Conservation (phyloP, 2,888 invertebrate species). For the Empis stercorea region DNA sequence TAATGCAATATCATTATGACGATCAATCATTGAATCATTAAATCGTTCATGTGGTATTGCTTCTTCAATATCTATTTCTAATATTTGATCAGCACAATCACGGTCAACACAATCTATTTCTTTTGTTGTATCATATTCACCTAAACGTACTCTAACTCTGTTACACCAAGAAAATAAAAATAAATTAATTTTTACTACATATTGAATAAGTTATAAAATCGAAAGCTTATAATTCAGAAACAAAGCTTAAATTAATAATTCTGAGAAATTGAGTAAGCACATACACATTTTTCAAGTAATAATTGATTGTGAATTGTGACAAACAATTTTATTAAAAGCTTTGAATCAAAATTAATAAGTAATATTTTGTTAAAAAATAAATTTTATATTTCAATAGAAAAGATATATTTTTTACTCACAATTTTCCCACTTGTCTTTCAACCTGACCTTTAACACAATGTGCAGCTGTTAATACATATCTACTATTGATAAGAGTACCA, state of each 20-base stretch:
- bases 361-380: neutral
- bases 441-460: constrained; percentile 47
- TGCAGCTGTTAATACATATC: constrained; percentile 48
- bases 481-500: constrained; percentile 53
- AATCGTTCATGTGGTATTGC: constrained; percentile 52
- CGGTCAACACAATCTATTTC: constrained; percentile 35
- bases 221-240: neutral
- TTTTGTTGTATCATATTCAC: constrained; percentile 28
- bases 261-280: too few species aligned
- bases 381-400: neutral
- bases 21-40: constrained; percentile 40
- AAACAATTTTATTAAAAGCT: neutral
- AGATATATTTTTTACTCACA: constrained; percentile 37
- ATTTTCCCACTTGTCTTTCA: constrained; percentile 36
- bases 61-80: constrained; percentile 48
- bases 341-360: neutral
- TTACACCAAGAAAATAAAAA: neutral
- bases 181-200: neutral
- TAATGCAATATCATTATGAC: constrained; percentile 58
- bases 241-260: too few species aligned
- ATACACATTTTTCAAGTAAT: too few species aligned
- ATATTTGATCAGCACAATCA: constrained; percentile 45
- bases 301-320: too few species aligned
- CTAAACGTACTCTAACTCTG: constrained; percentile 27
- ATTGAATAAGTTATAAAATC: neutral